A percentile compares a stretch with the other conserved stretches of the same genome.
Evolutionary conservation across 2,113 vertebrate species (phyloP).

Genomic region (Hippocampus guttulatus): DNA sequence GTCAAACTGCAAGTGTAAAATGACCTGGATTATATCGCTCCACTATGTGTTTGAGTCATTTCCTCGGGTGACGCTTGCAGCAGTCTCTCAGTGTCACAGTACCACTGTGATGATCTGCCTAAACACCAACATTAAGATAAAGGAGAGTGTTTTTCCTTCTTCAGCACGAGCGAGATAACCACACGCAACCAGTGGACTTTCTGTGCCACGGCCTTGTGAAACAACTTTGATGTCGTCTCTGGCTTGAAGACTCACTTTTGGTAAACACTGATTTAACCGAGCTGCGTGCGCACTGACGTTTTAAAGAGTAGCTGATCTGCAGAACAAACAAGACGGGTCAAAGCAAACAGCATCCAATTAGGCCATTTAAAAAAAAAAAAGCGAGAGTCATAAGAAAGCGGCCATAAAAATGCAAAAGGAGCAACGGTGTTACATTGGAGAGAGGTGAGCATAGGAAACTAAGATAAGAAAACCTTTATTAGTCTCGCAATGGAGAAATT

Average conservation of each 20-base stretch:
- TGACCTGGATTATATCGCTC: not conserved
- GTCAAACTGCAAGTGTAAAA: not conserved
- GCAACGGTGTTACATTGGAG: conserved; percentile 4
- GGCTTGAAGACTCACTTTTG: conserved; percentile 21
- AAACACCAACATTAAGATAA: conserved; percentile 32
- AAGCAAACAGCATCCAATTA: conserved; percentile 45
- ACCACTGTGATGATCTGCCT: not conserved
- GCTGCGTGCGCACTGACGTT: conserved; percentile 2
- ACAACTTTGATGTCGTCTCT: conserved; percentile 24
- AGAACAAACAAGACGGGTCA: conserved; percentile 44
- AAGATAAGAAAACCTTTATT: too few relatives aligned
- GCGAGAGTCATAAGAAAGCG: conserved; percentile 39
- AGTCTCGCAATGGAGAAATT: too few relatives aligned
- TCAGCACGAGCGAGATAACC: conserved; percentile 37
- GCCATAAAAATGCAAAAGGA: conserved; percentile 49
- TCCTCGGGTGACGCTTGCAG: not conserved
- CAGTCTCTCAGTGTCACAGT: not conserved
- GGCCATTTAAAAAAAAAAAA: conserved; percentile 49
- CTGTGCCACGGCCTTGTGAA: conserved; percentile 23
- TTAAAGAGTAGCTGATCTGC: conserved; percentile 38
- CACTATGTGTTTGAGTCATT: not conserved
- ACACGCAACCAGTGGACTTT: conserved; percentile 37
- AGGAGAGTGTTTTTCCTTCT: conserved; percentile 16
- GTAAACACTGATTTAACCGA: conserved; percentile 9
- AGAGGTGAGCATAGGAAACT: not conserved